phyloP scores from a whole-genome alignment of 2,888 invertebrate species.

The Xestia xanthographa region DNA sequence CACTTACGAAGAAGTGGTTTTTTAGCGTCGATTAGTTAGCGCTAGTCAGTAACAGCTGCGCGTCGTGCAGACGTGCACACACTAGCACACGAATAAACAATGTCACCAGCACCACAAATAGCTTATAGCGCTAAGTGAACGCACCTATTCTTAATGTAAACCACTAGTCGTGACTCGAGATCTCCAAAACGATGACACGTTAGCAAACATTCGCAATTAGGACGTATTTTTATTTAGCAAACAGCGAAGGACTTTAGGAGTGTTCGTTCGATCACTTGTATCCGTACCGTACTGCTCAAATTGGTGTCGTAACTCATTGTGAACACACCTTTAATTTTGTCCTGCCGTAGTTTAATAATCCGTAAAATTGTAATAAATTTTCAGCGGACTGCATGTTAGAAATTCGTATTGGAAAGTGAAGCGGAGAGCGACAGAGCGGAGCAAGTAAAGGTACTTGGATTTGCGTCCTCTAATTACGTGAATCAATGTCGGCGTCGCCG shows the following conservation, averaged over 20 bases:
- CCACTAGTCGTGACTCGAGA: conserved; percentile 22
- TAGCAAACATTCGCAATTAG: conserved; percentile 34
- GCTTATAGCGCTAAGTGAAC: conserved; percentile 34
- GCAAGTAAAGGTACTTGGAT: not conserved
- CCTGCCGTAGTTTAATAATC: conserved; percentile 31
- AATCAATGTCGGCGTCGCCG: conserved; percentile 15
- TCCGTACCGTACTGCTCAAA: conserved; percentile 31
- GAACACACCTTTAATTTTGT: conserved; percentile 31
- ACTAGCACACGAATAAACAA: conserved; percentile 16
- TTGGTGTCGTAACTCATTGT: conserved; percentile 39
- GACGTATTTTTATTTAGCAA: conserved; percentile 15
- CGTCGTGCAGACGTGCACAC: not conserved
- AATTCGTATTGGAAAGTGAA: not conserved
- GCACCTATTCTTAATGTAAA: conserved; percentile 20
- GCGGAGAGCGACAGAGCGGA: not conserved
- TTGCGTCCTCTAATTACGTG: conserved; percentile 25
- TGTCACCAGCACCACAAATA: conserved; percentile 15
- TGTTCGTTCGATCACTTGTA: conserved; percentile 17
- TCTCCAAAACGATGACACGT: conserved; percentile 22
- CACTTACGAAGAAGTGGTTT: conserved; percentile 19
- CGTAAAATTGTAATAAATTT: conserved; percentile 41
- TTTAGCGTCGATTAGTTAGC: conserved; percentile 24
- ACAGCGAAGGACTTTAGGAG: conserved; percentile 4
- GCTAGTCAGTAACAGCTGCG: conserved; percentile 6
- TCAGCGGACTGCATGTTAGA: conserved; percentile 16